These are phyloP conservation scores for Schizotus pectinicornis DNA, from an alignment of 2,888 invertebrate species.

Conservation along the genomic window DNA sequence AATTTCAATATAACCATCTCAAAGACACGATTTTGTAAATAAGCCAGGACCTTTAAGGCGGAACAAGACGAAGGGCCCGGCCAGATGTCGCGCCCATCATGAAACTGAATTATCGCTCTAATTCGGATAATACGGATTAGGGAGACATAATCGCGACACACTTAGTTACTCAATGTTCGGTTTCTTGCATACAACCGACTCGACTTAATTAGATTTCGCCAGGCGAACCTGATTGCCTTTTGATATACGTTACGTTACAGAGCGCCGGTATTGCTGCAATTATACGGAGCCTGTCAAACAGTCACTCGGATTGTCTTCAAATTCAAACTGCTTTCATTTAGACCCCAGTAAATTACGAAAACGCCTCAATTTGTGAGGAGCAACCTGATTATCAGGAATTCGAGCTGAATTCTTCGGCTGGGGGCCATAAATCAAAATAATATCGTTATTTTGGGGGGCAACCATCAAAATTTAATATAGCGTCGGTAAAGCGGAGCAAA, in stretches of 20 bases:
- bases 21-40: conserved; percentile 21
- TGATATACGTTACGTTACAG: conserved; percentile 30
- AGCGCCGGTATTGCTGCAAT: conserved; percentile 14
- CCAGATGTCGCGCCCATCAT: conserved; percentile 36
- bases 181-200: conserved; percentile 42
- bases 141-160: conserved; percentile 39
- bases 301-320: not conserved
- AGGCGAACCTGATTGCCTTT: conserved; percentile 34
- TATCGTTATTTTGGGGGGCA: too few relatives aligned
- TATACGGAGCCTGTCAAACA: conserved; percentile 8
- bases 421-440: too few relatives aligned
- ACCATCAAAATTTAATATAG: too few relatives aligned
- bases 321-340: conserved; percentile 4
- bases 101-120: conserved; percentile 45
- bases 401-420: too few relatives aligned
- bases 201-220: conserved; percentile 28
- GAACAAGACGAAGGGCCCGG: conserved; percentile 28
- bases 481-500: too few relatives aligned
- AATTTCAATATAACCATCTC: conserved; percentile 15
- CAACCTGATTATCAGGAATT: too few relatives aligned
- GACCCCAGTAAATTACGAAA: not conserved
- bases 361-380: too few relatives aligned
- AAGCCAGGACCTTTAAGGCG: conserved; percentile 8
- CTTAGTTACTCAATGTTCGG: conserved; percentile 40
- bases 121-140: conserved; percentile 42